Evolutionary conservation across 2,888 invertebrate genomes (phyloP), one percentile per base, ranked within the genome.

Genomic region (Plagiodera versicolora): DNA sequence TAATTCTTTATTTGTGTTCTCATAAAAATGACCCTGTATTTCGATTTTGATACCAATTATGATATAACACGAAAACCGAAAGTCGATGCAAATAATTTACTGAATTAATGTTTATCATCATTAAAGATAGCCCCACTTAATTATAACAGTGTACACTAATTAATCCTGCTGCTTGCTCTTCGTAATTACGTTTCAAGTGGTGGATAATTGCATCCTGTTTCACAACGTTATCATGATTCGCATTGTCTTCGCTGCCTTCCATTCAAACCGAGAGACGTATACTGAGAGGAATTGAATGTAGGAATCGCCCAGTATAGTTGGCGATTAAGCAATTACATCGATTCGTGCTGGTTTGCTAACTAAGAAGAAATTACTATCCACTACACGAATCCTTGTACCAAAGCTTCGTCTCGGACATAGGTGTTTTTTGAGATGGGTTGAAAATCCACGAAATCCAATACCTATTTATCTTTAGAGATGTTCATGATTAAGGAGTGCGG

Each of bases 131-230:
- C 47, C 52, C 46, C 24, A 60, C 58, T 64, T 67, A 70, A 67
- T 70, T 68, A 67, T 65, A 58, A 65, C 65, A 67, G 64, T 61
- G 61, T 63, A 59, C 61, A 64, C 61, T 69, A 69, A 70, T 70
- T 70, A 66, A 67, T 67, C 64, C 61, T 63, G 64, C 62, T 63
- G 64, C 64, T 67, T 67, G 63, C 65, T 64, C 65, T 61, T 64
- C 51, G 67, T 67, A 70, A 70, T 70, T 69, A 68, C 63, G 62
- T 66, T 66, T 67, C 65, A 63, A 67, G 69, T 67, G 60, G 66
- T 61, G 66, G 60, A 69, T 70, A 70, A 70, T 70, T 69, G 70
- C 70, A 70, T 70, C 70, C 70, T 69, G 70, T 69, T 70, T 69
- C 66, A 67, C 68, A 67, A 67, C 63, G 58, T 56, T 67, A 61